Evolutionary conservation across 2,113 vertebrate genomes (phyloP).

Genomic region (Tylochromis polylepis): DNA sequence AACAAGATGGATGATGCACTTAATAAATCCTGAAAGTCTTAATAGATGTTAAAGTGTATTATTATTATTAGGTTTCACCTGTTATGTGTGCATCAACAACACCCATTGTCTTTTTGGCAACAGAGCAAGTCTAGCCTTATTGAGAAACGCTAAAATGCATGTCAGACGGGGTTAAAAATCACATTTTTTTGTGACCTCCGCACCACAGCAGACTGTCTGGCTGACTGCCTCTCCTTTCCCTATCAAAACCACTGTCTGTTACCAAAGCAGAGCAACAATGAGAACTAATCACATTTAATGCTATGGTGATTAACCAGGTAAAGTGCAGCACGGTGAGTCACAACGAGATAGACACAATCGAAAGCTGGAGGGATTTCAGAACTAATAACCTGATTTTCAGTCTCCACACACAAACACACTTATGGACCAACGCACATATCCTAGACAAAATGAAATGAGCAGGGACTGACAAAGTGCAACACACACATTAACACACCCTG

Average conservation of each 20-base stretch:
- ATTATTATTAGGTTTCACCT: background rate
- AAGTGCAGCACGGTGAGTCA: constrained; percentile 47
- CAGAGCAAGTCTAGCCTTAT: background rate
- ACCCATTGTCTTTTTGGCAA: background rate
- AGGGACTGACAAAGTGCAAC: constrained; percentile 12
- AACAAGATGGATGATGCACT: accelerated
- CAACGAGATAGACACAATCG: constrained; percentile 56
- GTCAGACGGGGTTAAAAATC: constrained; percentile 15
- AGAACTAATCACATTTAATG: constrained; percentile 45
- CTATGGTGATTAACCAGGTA: constrained; percentile 5
- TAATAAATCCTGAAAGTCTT: background rate
- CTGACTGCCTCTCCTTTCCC: constrained; percentile 57
- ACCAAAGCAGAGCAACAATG: constrained; percentile 41
- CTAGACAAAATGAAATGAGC: background rate
- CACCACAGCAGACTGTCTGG: constrained; percentile 19
- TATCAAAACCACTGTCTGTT: constrained; percentile 49
- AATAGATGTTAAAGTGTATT: background rate
- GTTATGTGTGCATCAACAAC: background rate
- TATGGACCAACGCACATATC: background rate
- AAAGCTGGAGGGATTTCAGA: constrained; percentile 49
- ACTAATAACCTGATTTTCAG: constrained; percentile 23
- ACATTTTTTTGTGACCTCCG: constrained; percentile 14
- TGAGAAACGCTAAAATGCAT: constrained; percentile 12
- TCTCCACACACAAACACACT: constrained; percentile 1
- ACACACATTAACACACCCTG: constrained; percentile 45